A percentile compares a stretch with the other conserved stretches of the same genome.
Conservation (phyloP, 2,797 vertebrate genomes). For the Phrynocephalus guinanensis region DNA sequence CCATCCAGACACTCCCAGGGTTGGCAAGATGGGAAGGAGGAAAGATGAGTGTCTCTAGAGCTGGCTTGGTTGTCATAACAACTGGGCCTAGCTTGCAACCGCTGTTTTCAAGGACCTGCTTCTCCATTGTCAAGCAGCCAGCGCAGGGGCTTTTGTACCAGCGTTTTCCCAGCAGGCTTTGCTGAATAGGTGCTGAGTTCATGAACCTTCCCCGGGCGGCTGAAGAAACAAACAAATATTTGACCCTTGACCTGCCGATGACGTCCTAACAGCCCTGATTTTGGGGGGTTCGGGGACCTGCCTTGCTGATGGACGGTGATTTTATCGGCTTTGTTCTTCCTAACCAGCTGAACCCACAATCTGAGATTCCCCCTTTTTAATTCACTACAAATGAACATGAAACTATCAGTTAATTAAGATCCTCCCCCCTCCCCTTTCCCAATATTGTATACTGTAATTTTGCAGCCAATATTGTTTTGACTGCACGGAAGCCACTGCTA, state of each 20-base stretch:
- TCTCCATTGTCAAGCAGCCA: constrained; percentile 39
- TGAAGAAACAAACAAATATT: constrained; percentile 50
- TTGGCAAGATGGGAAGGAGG: constrained; percentile 13
- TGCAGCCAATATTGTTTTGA: background rate
- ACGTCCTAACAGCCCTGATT: background rate
- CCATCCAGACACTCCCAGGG: background rate
- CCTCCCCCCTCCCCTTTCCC: background rate
- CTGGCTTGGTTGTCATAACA: constrained; percentile 31
- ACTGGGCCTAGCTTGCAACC: constrained; percentile 22
- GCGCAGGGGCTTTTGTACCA: constrained; percentile 16
- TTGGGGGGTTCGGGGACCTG: background rate
- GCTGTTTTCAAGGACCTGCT: constrained; percentile 25
- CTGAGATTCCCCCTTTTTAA: constrained; percentile 8
- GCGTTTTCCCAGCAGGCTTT: constrained; percentile 47
- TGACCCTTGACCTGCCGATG: constrained; percentile 38
- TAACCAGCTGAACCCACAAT: background rate
- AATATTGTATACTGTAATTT: background rate
- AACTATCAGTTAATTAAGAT: background rate
- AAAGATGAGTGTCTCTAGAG: constrained; percentile 31
- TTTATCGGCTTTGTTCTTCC: constrained; percentile 21
- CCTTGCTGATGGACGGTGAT: constrained; percentile 14
- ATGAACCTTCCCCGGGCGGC: constrained; percentile 42
- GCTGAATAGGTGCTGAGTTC: constrained; percentile 54
- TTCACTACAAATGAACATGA: constrained; percentile 22
- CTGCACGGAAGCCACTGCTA: too few species aligned